Percentiles rank a stretch among this genome's conserved stretches.
Evolutionary conservation across 2,113 vertebrate genomes (phyloP).

Genomic region (Oryctolagus cuniculus): mOryCun1.1 NC_091435.1:144577001-144577500

Average conservation of each 20-base stretch:
- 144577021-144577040: background rate
- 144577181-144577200: background rate
- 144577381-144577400: background rate
- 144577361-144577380: background rate
- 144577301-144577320: background rate
- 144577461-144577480: background rate
- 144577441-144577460: background rate
- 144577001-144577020: constrained; percentile 7
- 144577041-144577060: background rate
- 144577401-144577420: background rate
- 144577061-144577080: background rate
- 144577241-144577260: background rate
- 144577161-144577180: background rate
- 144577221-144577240: background rate
- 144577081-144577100: background rate
- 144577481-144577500: constrained; percentile 1
- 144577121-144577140: background rate
- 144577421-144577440: background rate
- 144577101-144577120: background rate
- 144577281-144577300: background rate
- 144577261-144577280: background rate
- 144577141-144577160: background rate
- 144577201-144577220: background rate
- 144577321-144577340: background rate
- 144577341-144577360: background rate